Evolutionary conservation across 2,797 vertebrate species (phyloP).

Genomic region (Ispidina picta): DNA sequence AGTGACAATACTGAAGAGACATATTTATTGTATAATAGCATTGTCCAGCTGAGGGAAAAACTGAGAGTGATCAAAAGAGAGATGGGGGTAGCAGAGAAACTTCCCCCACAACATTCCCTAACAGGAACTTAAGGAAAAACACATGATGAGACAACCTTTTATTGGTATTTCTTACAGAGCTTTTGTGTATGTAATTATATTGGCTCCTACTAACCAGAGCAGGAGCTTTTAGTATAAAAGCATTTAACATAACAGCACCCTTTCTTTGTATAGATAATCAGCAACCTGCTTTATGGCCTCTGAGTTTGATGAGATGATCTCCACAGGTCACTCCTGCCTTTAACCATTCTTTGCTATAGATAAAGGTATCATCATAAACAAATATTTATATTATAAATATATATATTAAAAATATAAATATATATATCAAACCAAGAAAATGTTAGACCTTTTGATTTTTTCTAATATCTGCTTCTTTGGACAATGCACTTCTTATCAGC

Average conservation of each 20-base stretch:
- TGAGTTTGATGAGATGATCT: background rate
- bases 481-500: background rate
- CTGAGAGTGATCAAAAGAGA: background rate
- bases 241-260: background rate
- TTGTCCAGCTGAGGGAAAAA: background rate
- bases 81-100: background rate
- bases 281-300: background rate
- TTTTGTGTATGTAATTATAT: background rate
- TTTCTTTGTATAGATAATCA: background rate
- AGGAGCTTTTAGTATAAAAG: background rate
- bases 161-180: background rate
- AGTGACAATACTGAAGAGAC: constrained; percentile 37
- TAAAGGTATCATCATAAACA: background rate
- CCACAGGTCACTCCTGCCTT: background rate
- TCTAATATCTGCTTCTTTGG: background rate
- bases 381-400: background rate
- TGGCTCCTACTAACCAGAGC: background rate
- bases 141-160: background rate
- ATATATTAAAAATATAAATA: too few relatives aligned
- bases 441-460: background rate
- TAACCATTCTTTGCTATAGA: background rate
- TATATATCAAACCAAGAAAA: background rate
- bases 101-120: background rate
- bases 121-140: constrained; percentile 13
- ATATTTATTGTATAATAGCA: constrained; percentile 29